Evolutionary conservation across 2,797 vertebrate genomes (phyloP).

Genomic region (Rhadinocentrus ornatus): DNA sequence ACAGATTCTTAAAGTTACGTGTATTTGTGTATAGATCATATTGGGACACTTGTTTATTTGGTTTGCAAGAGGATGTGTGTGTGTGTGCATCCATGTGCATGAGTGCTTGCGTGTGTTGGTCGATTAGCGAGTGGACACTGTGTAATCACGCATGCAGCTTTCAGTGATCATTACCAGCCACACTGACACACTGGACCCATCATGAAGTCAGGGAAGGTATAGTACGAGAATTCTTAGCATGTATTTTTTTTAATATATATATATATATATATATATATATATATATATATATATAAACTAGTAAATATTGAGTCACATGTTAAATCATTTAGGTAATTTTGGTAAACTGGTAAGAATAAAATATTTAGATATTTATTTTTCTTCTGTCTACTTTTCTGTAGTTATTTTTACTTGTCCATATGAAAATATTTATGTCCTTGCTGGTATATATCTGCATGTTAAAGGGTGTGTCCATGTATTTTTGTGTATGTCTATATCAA

Average conservation of each 20-base stretch:
- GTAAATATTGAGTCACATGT: neutral
- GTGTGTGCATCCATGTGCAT: conserved; percentile 1
- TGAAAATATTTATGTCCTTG: neutral
- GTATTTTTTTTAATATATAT: neutral
- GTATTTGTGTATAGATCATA: neutral
- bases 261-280: too few relatives aligned
- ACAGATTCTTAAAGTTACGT: neutral
- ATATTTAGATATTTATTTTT: neutral
- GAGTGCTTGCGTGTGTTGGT: conserved; percentile 10
- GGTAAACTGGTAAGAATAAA: neutral
- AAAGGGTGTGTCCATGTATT: conserved; percentile 4
- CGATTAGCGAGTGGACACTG: conserved; percentile 62
- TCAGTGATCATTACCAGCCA: conserved; percentile 72
- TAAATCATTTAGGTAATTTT: neutral
- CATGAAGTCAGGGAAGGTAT: conserved; percentile 76
- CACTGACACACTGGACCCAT: conserved; percentile 54
- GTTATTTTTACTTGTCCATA: neutral
- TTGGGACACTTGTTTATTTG: neutral
- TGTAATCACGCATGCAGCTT: conserved; percentile 61
- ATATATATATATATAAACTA: too few relatives aligned
- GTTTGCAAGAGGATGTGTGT: neutral
- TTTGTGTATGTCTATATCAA: neutral
- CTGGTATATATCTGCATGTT: neutral
- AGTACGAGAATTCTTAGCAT: neutral
- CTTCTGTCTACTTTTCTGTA: neutral